phyloP scores from a whole-genome alignment of 2,113 vertebrate genomes.

The Xiphophorus couchianus region DNA sequence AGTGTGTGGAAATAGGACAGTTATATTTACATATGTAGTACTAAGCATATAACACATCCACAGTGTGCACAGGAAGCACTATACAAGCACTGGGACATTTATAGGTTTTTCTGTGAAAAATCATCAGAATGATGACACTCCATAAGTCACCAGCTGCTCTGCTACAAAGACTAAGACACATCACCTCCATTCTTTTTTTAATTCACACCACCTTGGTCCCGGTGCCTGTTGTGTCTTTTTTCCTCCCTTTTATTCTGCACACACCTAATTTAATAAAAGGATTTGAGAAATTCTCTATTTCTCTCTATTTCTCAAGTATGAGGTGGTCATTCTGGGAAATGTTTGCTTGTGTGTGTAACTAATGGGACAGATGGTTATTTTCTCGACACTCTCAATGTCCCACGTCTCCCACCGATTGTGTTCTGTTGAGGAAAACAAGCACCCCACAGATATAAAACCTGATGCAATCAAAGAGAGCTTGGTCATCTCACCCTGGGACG shows the following conservation, averaged over 20 bases:
- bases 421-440: slow-evolving; percentile 37
- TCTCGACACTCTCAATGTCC: slow-evolving; percentile 47
- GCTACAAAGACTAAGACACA: slow-evolving; percentile 43
- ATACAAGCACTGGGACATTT: not conserved
- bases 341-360: slow-evolving; percentile 30
- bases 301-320: slow-evolving; percentile 28
- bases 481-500: slow-evolving; percentile 18
- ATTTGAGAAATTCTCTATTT: not conserved
- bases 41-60: not conserved
- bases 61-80: not conserved
- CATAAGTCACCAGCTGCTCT: slow-evolving; percentile 38
- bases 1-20: not conserved
- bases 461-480: slow-evolving; percentile 42
- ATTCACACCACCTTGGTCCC: slow-evolving; percentile 29
- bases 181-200: slow-evolving; percentile 46
- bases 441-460: slow-evolving; percentile 57
- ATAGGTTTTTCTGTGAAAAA: slow-evolving; percentile 23
- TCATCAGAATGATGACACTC: slow-evolving; percentile 20
- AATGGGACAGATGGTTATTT: slow-evolving; percentile 45
- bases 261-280: not conserved
- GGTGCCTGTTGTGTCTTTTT: slow-evolving; percentile 30
- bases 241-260: not conserved
- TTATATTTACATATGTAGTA: not conserved
- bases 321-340: slow-evolving; percentile 12
- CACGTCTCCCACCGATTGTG: slow-evolving; percentile 27